Evolutionary conservation across 2,113 vertebrate genomes (phyloP).

Genomic region (Natator depressus): DNA sequence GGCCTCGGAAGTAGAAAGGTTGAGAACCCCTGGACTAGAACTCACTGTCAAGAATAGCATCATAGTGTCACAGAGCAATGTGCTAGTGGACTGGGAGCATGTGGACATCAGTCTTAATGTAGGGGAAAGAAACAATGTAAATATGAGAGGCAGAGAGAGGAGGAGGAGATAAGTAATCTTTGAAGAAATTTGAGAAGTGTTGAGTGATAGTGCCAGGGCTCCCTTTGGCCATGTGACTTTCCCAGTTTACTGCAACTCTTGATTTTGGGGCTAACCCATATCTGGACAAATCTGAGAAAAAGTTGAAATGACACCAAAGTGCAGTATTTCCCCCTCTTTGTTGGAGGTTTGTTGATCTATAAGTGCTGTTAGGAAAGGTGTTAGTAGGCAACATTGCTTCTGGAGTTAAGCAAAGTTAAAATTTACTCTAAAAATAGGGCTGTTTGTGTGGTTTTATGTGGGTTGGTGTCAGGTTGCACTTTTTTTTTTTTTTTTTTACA

Average conservation of each 20-base stretch:
- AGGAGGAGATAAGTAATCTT: not conserved
- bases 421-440: rapidly evolving
- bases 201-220: not conserved
- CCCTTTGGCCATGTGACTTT: not conserved
- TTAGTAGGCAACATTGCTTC: not conserved
- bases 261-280: not conserved
- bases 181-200: not conserved
- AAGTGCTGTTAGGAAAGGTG: not conserved
- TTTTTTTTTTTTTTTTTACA: rapidly evolving
- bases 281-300: not conserved
- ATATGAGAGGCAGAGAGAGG: not conserved
- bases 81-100: not conserved
- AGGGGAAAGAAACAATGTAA: not conserved
- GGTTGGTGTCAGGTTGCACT: rapidly evolving
- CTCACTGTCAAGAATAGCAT: not conserved
- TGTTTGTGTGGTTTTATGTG: not conserved
- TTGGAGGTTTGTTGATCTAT: too few species aligned
- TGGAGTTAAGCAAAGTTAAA: not conserved
- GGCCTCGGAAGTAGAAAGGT: too few species aligned
- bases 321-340: not conserved
- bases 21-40: not conserved
- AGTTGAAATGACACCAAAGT: rapidly evolving
- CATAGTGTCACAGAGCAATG: not conserved
- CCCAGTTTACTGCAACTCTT: not conserved
- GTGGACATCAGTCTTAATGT: not conserved